Evolutionary conservation across 2,888 invertebrate genomes (phyloP), one percentile per base, ranked within the genome.

Genomic region (Sepiola atlantica): DNA sequence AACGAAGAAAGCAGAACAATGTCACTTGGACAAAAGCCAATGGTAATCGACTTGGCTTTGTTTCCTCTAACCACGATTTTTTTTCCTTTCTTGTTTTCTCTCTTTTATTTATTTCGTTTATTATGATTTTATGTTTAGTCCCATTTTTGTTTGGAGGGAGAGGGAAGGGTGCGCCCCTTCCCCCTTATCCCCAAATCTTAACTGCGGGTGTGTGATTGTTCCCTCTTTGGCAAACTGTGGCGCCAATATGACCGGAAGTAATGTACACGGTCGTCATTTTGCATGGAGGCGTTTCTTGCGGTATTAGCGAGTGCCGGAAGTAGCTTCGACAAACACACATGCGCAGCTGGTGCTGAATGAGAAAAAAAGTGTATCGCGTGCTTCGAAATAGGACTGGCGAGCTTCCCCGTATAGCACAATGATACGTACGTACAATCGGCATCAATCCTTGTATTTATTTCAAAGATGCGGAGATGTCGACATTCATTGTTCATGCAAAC

Each of bases 181-280:
- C 16, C n/a, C n/a, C 77, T 77, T 77, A n/a, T 16, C n/a, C 24
- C 61, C 21, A 45, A 45, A 45, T 45, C 45, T 45, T 45, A 45
- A 45, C 45, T 45, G 6, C 61, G 16, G 77, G 77, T 77, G n/a
- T 77, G 77, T n/a, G 77, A 77, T n/a, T 77, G n/a, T 32, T n/a
- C n/a, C n/a, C 77, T 77, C 16, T 77, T n/a, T 77, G 77, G 16
- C 77, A 18, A n/a, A 77, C 77, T 77, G 32, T 77, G 77, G 77
- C 77, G 77, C 77, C 77, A 77, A 77, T 77, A n/a, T 77, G 77
- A 77, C 77, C 77, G 77, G 77, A 77, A 77, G 77, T 77, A n/a
- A 77, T 77, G 77, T 77, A 77, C 77, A 77, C 77, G n/a, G 77
- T 18, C n/a, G n/a, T n/a, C 77, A 77, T 77, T 77, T 77, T 77